Evolutionary conservation across 2,113 vertebrate genomes (phyloP).

Genomic region (Engystomops pustulosus): DNA sequence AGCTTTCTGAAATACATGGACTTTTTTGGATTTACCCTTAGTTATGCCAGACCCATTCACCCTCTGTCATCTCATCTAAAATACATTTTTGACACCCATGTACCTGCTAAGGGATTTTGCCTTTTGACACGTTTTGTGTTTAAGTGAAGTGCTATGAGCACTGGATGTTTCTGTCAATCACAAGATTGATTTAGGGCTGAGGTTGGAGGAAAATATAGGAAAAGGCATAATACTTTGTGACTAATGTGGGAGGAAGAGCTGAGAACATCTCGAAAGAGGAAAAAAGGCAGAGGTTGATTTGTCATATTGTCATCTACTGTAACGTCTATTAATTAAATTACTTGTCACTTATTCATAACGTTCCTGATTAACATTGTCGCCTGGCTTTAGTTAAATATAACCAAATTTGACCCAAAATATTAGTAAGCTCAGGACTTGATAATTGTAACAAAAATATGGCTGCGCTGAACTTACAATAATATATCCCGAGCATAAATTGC

Average conservation of each 20-base stretch:
- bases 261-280: slow-evolving; percentile 40
- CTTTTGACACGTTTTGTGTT: slow-evolving; percentile 36
- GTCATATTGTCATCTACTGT: slow-evolving; percentile 50
- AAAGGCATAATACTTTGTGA: slow-evolving; percentile 38
- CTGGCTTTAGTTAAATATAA: slow-evolving; percentile 23
- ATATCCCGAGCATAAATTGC: slow-evolving; percentile 29
- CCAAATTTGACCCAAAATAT: slow-evolving; percentile 37
- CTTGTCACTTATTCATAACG: slow-evolving; percentile 7
- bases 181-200: slow-evolving; percentile 45
- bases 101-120: slow-evolving; percentile 48
- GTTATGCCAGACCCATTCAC: background rate
- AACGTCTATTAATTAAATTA: slow-evolving; percentile 43
- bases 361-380: slow-evolving; percentile 22
- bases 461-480: slow-evolving; percentile 14
- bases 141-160: slow-evolving; percentile 46
- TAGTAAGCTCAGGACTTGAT: background rate
- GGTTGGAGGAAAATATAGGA: slow-evolving; percentile 33
- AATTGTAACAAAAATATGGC: background rate
- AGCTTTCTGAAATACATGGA: background rate
- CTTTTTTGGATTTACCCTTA: slow-evolving; percentile 24
- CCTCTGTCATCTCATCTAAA: slow-evolving; percentile 26
- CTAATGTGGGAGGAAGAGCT: slow-evolving; percentile 47
- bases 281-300: slow-evolving; percentile 42
- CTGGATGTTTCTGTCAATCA: slow-evolving; percentile 55
- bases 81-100: slow-evolving; percentile 38